Evolutionary conservation across 1,140 invertebrate genomes (phyloP).

Genomic region (Aphaenogaster floridana): DNA sequence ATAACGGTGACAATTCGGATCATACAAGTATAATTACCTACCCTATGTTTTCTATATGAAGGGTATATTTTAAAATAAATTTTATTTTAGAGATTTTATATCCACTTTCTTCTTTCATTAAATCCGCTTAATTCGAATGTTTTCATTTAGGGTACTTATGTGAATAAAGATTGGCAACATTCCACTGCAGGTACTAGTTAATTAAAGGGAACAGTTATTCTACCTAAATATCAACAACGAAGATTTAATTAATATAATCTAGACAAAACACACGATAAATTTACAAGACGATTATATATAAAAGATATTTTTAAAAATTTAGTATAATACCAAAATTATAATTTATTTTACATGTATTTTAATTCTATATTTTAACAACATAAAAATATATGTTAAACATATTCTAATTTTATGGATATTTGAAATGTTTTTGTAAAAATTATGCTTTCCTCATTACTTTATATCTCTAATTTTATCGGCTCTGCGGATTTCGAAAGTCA

Average conservation of each 20-base stretch:
- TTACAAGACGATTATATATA: neutral
- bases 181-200: slow-evolving; percentile 11
- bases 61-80: neutral
- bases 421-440: slow-evolving; percentile 1
- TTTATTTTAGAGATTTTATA: slow-evolving; percentile 4
- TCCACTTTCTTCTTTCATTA: neutral
- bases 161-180: slow-evolving; percentile 36
- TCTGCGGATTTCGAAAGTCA: neutral
- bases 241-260: neutral
- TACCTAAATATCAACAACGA: slow-evolving; percentile 24
- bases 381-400: neutral
- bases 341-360: slow-evolving; percentile 11
- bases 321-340: neutral
- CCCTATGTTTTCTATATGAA: neutral
- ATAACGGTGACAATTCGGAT: neutral
- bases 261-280: neutral
- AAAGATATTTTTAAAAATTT: neutral
- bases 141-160: slow-evolving; percentile 15
- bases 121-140: neutral
- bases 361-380: slow-evolving; percentile 1
- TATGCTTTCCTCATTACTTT: neutral
- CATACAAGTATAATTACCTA: neutral
- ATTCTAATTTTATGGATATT: slow-evolving; percentile 2
- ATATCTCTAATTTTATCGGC: neutral
- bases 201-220: slow-evolving; percentile 2